Evolutionary conservation across 2,888 invertebrate genomes (phyloP).

Genomic region (Drosophila testacea): DNA sequence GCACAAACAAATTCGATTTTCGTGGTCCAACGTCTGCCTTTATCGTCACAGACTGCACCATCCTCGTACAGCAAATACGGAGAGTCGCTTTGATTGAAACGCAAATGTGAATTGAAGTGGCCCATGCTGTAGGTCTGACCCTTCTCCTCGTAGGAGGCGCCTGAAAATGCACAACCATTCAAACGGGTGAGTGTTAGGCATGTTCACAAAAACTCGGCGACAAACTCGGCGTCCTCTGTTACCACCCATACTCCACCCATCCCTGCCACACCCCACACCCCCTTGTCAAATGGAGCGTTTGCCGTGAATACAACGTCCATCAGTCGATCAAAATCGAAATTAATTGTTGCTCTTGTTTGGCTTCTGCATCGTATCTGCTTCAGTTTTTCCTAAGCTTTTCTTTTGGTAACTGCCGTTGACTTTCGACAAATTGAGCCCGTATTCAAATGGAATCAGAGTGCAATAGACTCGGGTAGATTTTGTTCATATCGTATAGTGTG

Average conservation of each 20-base stretch:
- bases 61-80: slow-evolving; percentile 84
- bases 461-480: neutral
- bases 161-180: slow-evolving; percentile 67
- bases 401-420: slow-evolving; percentile 8
- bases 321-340: slow-evolving; percentile 42
- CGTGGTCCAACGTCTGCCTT: slow-evolving; percentile 81
- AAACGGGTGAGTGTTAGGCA: neutral
- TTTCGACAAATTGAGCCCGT: slow-evolving; percentile 20
- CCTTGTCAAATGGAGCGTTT: slow-evolving; percentile 24
- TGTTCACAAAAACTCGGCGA: slow-evolving; percentile 24
- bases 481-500: too few relatives aligned
- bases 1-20: slow-evolving; percentile 85
- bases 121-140: slow-evolving; percentile 81
- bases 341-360: slow-evolving; percentile 48
- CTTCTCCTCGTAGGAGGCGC: slow-evolving; percentile 79
- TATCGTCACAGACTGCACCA: slow-evolving; percentile 67
- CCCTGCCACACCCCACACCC: neutral
- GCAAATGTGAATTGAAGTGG: slow-evolving; percentile 79
- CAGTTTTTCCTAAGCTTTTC: slow-evolving; percentile 10
- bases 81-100: slow-evolving; percentile 83
- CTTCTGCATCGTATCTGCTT: neutral
- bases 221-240: slow-evolving; percentile 4
- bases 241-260: neutral
- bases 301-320: slow-evolving; percentile 32
- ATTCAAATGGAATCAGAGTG: slow-evolving; percentile 4